Conservation (phyloP, 2,888 invertebrate species). For the Himalopsyche anomala region DNA sequence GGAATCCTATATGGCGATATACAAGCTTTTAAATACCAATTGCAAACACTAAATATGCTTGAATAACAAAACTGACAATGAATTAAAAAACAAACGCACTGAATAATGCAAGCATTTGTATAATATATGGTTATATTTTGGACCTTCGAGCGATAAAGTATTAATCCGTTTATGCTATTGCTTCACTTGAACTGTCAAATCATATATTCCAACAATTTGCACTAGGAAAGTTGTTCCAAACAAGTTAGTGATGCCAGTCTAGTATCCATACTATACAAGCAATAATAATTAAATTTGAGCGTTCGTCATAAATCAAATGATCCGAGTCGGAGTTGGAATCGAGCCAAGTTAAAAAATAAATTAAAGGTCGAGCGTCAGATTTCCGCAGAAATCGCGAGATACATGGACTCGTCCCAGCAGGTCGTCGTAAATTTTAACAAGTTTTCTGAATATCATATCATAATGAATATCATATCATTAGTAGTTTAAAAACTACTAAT, state of each 20-base stretch:
- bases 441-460: too few relatives aligned
- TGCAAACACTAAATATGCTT: too few relatives aligned
- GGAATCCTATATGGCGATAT: too few relatives aligned
- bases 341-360: conserved; percentile 65
- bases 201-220: conserved; percentile 36
- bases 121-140: too few relatives aligned
- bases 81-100: too few relatives aligned
- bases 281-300: conserved; percentile 59
- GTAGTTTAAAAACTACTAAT: too few relatives aligned
- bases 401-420: conserved; percentile 47
- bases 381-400: conserved; percentile 58
- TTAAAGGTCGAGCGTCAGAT: conserved; percentile 64
- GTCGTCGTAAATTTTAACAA: background rate
- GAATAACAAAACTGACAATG: too few relatives aligned
- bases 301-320: conserved; percentile 64
- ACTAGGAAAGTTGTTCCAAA: conserved; percentile 17
- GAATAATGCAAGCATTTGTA: too few relatives aligned
- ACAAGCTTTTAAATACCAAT: too few relatives aligned
- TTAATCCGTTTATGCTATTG: background rate
- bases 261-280: conserved; percentile 27
- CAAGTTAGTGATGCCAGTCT: conserved; percentile 1
- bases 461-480: too few relatives aligned
- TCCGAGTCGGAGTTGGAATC: conserved; percentile 60
- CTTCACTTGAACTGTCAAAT: conserved; percentile 36
- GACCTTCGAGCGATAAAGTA: too few relatives aligned